Percentiles rank a stretch among this genome's conserved stretches.
These are phyloP conservation scores for Lordiphosa collinella DNA, from an alignment of 1,140 invertebrate genomes.

Conservation along the genomic window DNA sequence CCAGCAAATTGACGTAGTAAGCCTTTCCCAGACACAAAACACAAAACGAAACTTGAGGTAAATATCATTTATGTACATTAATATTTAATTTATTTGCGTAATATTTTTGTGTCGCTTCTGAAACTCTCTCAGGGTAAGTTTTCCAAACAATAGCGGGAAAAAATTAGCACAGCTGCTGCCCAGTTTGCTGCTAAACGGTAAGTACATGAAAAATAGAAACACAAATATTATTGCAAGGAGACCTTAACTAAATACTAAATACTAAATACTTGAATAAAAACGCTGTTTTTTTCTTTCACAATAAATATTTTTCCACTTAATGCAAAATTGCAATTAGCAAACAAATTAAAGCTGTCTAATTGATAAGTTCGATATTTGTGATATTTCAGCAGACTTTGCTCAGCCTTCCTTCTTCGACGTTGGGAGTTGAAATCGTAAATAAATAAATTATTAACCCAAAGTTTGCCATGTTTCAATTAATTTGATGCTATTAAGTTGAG, in stretches of 20 bases:
- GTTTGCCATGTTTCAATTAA: slow-evolving; percentile 66
- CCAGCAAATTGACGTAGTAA: too few species aligned
- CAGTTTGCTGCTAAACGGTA: slow-evolving; percentile 29
- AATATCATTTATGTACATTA: slow-evolving; percentile 41
- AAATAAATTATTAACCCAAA: slow-evolving; percentile 1
- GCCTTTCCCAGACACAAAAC: too few species aligned
- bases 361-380: too few species aligned
- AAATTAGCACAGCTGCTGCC: slow-evolving; percentile 61
- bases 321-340: slow-evolving; percentile 58
- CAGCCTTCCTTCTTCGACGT: slow-evolving; percentile 33
- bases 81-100: slow-evolving; percentile 25
- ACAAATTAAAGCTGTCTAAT: too few species aligned
- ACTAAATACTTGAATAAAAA: slow-evolving; percentile 4
- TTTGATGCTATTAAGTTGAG: slow-evolving; percentile 26
- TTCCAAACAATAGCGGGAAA: slow-evolving; percentile 61
- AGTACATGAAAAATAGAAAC: slow-evolving; percentile 52
- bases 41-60: slow-evolving; percentile 16
- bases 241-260: too few species aligned
- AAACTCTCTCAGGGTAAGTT: slow-evolving; percentile 51
- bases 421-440: slow-evolving; percentile 1
- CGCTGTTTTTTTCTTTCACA: slow-evolving; percentile 32
- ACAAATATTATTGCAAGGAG: slow-evolving; percentile 61
- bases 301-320: slow-evolving; percentile 2
- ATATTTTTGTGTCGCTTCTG: slow-evolving; percentile 9
- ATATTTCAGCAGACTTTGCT: slow-evolving; percentile 42